Percentiles rank a stretch among this genome's conserved stretches.
phyloP scores from a whole-genome alignment of 64 coral and sea anemone species.

The Pachyseris speciosa region DNA sequence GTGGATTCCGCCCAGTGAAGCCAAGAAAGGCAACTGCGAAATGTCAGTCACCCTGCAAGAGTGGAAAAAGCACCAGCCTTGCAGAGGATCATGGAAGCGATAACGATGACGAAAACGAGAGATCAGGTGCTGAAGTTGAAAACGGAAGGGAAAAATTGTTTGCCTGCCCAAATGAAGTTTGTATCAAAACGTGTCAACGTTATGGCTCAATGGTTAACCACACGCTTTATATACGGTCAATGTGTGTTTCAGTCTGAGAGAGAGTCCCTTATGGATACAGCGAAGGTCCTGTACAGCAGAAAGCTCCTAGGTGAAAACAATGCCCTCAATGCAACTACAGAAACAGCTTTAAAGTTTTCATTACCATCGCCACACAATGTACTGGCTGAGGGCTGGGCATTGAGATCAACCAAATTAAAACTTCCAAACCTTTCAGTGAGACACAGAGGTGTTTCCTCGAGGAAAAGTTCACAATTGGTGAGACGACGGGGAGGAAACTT shows the following conservation, averaged over 20 bases:
- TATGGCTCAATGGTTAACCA: conserved; percentile 62
- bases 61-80: neutral
- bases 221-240: conserved; percentile 62
- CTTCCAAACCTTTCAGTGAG: conserved; percentile 33
- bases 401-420: conserved; percentile 50
- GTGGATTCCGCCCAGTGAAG: too few relatives aligned
- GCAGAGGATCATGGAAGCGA: neutral
- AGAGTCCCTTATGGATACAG: conserved; percentile 65
- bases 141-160: neutral
- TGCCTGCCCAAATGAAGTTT: neutral
- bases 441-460: too few relatives aligned
- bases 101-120: neutral
- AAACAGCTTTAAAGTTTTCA: neutral
- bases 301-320: too few relatives aligned
- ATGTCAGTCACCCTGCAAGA: neutral
- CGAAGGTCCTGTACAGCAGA: conserved; percentile 64
- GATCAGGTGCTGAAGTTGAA: neutral
- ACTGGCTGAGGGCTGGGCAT: conserved; percentile 67
- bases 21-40: neutral
- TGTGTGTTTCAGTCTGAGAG: conserved; percentile 60
- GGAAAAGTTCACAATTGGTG: too few relatives aligned
- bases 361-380: conserved; percentile 8
- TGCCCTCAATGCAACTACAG: neutral
- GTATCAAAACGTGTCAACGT: conserved; percentile 2
- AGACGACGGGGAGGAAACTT: too few relatives aligned